phyloP scores from a whole-genome alignment of 2,888 invertebrate species.

The Epinotia nisella region DNA sequence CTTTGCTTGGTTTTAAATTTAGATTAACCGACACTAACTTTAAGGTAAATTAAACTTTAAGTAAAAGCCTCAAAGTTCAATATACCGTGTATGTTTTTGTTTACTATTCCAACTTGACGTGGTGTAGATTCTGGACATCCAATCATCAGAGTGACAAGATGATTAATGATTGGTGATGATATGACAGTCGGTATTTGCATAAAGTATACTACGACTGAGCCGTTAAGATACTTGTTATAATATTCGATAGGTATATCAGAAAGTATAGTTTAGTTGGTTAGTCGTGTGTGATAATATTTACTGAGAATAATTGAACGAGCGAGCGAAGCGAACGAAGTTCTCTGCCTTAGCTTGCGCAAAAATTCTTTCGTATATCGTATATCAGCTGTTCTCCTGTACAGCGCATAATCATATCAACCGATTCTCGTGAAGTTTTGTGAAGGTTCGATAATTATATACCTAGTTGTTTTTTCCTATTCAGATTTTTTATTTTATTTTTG shows the following conservation, averaged over 20 bases:
- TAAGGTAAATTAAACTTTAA: constrained; percentile 5
- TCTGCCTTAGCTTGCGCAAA: too few relatives aligned
- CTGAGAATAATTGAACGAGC: too few relatives aligned
- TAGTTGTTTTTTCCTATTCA: too few relatives aligned
- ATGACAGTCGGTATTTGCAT: constrained; percentile 52
- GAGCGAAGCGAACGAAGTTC: too few relatives aligned
- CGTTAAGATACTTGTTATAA: constrained; percentile 45
- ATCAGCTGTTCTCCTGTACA: too few relatives aligned
- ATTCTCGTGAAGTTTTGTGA: too few relatives aligned
- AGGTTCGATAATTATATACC: too few relatives aligned
- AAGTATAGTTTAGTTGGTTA: neutral
- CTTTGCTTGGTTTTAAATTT: neutral
- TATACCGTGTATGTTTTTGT: neutral
- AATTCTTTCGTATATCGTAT: too few relatives aligned
- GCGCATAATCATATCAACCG: too few relatives aligned
- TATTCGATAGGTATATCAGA: neutral
- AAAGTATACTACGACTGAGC: constrained; percentile 44
- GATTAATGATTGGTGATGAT: constrained; percentile 57
- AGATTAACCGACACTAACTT: neutral
- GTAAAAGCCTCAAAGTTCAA: neutral
- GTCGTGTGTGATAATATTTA: too few relatives aligned
- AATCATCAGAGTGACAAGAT: constrained; percentile 46
- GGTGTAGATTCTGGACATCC: constrained; percentile 23
- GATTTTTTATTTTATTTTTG: too few relatives aligned
- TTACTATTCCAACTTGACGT: neutral